Evolutionary conservation across 2,113 vertebrate species (phyloP).

Genomic region (Sapayoa aenigma): DNA sequence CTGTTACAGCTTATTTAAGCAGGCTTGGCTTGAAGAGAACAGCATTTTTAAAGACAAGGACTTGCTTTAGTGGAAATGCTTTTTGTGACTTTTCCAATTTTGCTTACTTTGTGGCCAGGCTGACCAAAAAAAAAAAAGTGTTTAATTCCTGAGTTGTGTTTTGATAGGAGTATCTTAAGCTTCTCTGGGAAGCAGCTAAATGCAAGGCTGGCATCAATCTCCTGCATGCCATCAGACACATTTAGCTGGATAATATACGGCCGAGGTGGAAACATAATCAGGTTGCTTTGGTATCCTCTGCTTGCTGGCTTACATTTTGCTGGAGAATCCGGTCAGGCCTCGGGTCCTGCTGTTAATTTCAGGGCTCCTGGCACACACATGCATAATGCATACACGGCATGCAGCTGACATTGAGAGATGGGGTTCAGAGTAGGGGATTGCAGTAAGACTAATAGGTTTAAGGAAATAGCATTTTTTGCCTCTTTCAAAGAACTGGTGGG

Average conservation of each 20-base stretch:
- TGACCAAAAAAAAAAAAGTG: not conserved
- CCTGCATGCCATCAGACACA: not conserved
- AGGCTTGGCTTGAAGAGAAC: not conserved
- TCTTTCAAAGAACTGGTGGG: not conserved
- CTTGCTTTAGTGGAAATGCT: not conserved
- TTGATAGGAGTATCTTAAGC: not conserved
- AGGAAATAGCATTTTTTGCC: not conserved
- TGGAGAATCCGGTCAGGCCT: not conserved
- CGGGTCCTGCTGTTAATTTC: constrained; percentile 1
- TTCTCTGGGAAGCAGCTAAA: not conserved
- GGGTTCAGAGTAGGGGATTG: not conserved
- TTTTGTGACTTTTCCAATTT: not conserved
- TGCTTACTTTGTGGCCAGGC: not conserved
- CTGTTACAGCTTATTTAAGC: not conserved
- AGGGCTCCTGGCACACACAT: not conserved
- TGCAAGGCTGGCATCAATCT: not conserved
- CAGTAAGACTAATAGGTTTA: constrained; percentile 18
- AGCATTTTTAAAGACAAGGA: not conserved
- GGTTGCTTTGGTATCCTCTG: constrained; percentile 13
- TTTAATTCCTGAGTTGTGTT: not conserved
- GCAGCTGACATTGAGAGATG: not conserved
- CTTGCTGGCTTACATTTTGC: not conserved
- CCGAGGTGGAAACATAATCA: not conserved
- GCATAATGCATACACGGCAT: not conserved
- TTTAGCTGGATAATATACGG: not conserved